phyloP scores from a whole-genome alignment of 2,113 vertebrate genomes.

The Aptenodytes patagonicus region DNA sequence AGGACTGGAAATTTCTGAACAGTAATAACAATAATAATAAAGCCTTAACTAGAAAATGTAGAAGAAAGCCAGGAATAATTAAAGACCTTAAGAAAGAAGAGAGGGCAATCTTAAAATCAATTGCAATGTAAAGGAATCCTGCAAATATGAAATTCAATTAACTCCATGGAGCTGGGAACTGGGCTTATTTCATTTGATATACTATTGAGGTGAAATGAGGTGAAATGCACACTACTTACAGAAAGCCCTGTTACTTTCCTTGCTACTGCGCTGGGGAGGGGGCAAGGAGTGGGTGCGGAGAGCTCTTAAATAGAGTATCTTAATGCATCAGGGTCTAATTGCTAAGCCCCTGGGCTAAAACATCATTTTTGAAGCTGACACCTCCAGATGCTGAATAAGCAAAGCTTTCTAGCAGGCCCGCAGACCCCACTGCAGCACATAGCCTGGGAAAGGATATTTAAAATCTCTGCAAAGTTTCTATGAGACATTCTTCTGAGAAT shows the following conservation, averaged over 20 bases:
- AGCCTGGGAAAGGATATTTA: background rate
- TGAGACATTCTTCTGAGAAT: background rate
- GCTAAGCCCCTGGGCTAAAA: background rate
- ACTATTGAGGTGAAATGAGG: background rate
- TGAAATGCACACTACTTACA: background rate
- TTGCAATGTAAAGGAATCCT: background rate
- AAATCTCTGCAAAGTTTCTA: background rate
- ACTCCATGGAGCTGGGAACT: background rate
- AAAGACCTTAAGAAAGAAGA: background rate
- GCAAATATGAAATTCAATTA: background rate
- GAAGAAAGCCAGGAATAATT: background rate
- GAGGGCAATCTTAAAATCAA: background rate
- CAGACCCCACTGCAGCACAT: background rate
- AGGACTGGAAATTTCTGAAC: background rate
- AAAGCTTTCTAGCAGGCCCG: background rate
- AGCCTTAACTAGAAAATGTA: background rate
- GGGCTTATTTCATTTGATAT: background rate
- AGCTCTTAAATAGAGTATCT: background rate
- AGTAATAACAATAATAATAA: background rate
- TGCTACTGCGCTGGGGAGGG: background rate
- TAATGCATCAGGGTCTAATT: slow-evolving; percentile 31
- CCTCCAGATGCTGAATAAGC: slow-evolving; percentile 27
- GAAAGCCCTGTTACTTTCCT: background rate
- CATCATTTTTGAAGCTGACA: slow-evolving; percentile 18
- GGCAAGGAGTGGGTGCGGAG: background rate